These are phyloP conservation scores for Alcedo quadribrachys DNA, from an alignment of 2,797 vertebrate species.

Conservation along the genomic window DNA sequence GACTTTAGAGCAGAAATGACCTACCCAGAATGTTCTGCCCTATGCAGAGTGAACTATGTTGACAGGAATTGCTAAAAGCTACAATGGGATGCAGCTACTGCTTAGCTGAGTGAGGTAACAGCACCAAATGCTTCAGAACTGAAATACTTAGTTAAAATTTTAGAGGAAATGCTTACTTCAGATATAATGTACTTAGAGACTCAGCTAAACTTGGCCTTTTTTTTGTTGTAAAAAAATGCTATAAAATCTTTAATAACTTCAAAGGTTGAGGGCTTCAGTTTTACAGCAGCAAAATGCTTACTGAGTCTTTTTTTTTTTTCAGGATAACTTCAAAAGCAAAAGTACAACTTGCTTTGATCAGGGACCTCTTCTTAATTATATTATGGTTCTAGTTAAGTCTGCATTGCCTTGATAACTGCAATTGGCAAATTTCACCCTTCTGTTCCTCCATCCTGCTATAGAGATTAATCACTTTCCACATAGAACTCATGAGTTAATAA, in stretches of 20 bases:
- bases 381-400: background rate
- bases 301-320: constrained; percentile 17
- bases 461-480: background rate
- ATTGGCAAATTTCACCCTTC: background rate
- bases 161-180: constrained; percentile 15
- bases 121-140: background rate
- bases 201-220: constrained; percentile 21
- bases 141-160: constrained; percentile 7
- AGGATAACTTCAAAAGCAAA: constrained; percentile 23
- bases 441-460: background rate
- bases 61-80: background rate
- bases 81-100: background rate
- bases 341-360: constrained; percentile 43
- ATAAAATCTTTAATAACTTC: constrained; percentile 41
- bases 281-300: constrained; percentile 39
- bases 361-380: constrained; percentile 29
- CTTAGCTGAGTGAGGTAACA: background rate
- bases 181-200: background rate
- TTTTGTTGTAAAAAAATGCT: constrained; percentile 17
- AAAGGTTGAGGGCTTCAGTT: constrained; percentile 34
- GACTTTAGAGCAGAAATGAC: background rate
- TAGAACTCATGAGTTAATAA: background rate
- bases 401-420: background rate
- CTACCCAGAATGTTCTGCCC: background rate
- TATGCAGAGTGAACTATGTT: background rate